Conservation (phyloP, 1,140 invertebrate species). For the Drosophila baimaii region DNA sequence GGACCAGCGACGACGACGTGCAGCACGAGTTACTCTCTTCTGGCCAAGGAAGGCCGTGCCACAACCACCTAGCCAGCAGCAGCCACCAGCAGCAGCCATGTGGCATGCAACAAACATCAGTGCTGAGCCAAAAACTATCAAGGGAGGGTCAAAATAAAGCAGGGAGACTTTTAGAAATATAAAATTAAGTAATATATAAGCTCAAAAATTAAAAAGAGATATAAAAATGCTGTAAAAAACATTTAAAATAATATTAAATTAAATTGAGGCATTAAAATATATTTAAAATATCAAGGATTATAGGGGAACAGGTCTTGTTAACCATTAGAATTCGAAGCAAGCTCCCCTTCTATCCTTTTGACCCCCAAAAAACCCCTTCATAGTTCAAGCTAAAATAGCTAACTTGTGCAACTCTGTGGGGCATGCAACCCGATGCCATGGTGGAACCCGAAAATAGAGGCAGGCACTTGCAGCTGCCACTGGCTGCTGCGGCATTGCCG, state of each 20-base stretch:
- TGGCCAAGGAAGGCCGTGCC: conserved; percentile 39
- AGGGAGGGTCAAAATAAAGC: not conserved
- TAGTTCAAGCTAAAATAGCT: not conserved
- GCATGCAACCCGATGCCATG: conserved; percentile 44
- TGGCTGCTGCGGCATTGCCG: conserved; percentile 37
- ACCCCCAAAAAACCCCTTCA: not conserved
- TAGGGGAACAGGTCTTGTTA: not conserved
- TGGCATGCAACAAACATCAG: conserved; percentile 31
- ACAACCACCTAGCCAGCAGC: conserved; percentile 32
- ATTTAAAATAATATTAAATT: not conserved
- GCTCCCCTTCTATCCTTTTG: not conserved
- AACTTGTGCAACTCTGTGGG: conserved; percentile 13
- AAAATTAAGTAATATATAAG: not conserved
- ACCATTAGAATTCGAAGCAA: not conserved
- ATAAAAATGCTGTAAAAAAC: not conserved
- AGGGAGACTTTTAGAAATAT: not conserved
- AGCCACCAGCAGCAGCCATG: conserved; percentile 10
- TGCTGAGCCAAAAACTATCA: not conserved
- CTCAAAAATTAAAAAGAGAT: not conserved
- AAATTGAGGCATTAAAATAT: not conserved
- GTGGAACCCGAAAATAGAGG: conserved; percentile 29
- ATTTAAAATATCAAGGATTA: not conserved
- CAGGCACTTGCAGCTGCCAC: conserved; percentile 74
- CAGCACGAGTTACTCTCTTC: conserved; percentile 70
- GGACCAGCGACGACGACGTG: conserved; percentile 68